A percentile compares a stretch with the other conserved stretches of the same genome.
Conservation (phyloP, 2,113 vertebrate species). For the Oenanthe melanoleuca region DNA sequence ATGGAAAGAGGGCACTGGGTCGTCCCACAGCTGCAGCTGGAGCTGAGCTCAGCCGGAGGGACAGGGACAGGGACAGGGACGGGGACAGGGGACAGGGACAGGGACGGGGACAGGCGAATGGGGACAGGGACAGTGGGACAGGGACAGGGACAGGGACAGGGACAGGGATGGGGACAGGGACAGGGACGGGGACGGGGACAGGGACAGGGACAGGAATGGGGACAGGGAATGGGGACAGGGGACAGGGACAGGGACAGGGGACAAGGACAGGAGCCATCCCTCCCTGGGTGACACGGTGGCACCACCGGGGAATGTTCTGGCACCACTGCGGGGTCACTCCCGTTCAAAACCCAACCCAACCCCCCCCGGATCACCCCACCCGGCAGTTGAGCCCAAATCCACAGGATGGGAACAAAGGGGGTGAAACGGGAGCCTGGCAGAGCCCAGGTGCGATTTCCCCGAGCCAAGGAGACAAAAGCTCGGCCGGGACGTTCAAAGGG, state of each 20-base stretch:
- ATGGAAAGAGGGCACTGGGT: not conserved
- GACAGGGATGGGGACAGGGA: not conserved
- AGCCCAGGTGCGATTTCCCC: not conserved
- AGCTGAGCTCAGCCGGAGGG: conserved; percentile 27
- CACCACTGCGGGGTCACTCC: not conserved
- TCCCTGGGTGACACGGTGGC: too few relatives aligned
- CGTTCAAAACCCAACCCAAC: not conserved
- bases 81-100: too few relatives aligned
- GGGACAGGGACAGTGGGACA: too few relatives aligned
- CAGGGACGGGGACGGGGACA: not conserved
- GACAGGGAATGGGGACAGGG: too few relatives aligned
- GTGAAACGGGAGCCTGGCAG: not conserved
- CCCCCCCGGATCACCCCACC: rapidly evolving
- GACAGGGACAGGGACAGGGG: not conserved
- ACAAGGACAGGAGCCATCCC: not conserved
- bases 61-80: not conserved
- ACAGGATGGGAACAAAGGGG: rapidly evolving
- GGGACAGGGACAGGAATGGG: too few relatives aligned
- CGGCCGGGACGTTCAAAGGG: not conserved
- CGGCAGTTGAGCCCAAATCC: not conserved
- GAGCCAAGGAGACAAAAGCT: not conserved
- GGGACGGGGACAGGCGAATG: too few relatives aligned
- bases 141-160: not conserved
- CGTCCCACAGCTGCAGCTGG: not conserved
- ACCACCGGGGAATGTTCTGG: not conserved